These are phyloP conservation scores for Drosophila putrida DNA, from an alignment of 2,888 invertebrate species.

Conservation along the genomic window DNA sequence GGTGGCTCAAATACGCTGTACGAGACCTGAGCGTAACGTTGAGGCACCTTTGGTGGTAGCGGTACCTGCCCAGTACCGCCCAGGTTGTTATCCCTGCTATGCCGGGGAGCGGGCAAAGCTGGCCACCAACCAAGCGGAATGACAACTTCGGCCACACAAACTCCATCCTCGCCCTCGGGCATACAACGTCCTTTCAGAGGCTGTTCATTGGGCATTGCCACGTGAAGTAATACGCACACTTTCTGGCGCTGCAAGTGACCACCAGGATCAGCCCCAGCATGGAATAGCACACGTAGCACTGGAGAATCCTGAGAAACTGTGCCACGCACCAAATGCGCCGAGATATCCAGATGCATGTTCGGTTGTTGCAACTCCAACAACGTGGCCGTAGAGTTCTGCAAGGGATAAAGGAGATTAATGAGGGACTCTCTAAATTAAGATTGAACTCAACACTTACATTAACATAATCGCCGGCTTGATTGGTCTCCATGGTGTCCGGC, in stretches of 20 bases:
- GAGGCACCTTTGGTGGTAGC: slow-evolving; percentile 88
- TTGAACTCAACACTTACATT: slow-evolving; percentile 73
- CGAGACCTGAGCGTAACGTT: slow-evolving; percentile 91
- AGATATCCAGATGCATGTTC: slow-evolving; percentile 93
- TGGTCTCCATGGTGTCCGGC: slow-evolving; percentile 91
- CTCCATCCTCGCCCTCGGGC: slow-evolving; percentile 96
- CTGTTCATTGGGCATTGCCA: slow-evolving; percentile 87
- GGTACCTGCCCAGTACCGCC: slow-evolving; percentile 10
- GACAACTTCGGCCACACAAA: slow-evolving; percentile 94
- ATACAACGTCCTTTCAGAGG: slow-evolving; percentile 95
- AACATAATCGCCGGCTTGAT: slow-evolving; percentile 78
- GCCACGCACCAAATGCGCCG: slow-evolving; percentile 95
- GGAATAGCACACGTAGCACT: slow-evolving; percentile 96
- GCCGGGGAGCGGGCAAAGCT: slow-evolving; percentile 88
- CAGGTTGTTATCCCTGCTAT: slow-evolving; percentile 59
- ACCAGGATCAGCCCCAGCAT: slow-evolving; percentile 95
- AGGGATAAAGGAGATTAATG: background rate
- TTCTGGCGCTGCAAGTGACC: slow-evolving; percentile 91
- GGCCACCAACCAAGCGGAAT: slow-evolving; percentile 97
- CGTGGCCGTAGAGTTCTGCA: slow-evolving; percentile 87
- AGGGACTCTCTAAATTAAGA: background rate
- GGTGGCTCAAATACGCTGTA: slow-evolving; percentile 96
- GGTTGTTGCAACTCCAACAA: slow-evolving; percentile 89
- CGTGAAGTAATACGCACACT: slow-evolving; percentile 93
- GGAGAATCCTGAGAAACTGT: slow-evolving; percentile 95